These are phyloP conservation scores for Hanleya hanleyi DNA, from an alignment of 2,888 invertebrate species.

Conservation along the genomic window DNA sequence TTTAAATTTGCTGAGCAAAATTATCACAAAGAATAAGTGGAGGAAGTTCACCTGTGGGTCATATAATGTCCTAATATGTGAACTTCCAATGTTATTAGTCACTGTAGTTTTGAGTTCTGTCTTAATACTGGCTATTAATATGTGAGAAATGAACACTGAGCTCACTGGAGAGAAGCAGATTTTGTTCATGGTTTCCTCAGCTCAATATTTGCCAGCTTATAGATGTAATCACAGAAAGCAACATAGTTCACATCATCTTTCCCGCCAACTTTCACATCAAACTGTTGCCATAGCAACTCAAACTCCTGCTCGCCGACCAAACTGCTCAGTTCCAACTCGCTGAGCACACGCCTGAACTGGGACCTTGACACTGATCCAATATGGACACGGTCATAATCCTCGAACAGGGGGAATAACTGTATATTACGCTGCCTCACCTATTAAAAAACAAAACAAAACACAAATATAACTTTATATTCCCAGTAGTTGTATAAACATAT, in stretches of 20 bases:
- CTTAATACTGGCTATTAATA: no score
- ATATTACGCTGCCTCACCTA: slow-evolving; percentile 71
- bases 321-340: slow-evolving; percentile 68
- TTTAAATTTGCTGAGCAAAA: no score
- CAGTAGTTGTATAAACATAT: no score
- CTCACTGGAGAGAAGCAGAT: no score
- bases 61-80: no score
- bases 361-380: slow-evolving; percentile 70
- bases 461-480: no score
- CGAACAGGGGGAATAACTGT: slow-evolving; percentile 73
- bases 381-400: slow-evolving; percentile 72
- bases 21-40: neutral
- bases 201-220: slow-evolving; percentile 64
- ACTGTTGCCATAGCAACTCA: slow-evolving; percentile 67
- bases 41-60: neutral
- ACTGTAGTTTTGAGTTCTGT: no score
- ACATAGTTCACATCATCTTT: slow-evolving; percentile 69
- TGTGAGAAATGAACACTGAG: no score
- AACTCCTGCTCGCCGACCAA: slow-evolving; percentile 67
- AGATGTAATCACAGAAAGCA: slow-evolving; percentile 68
- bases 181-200: slow-evolving; percentile 60
- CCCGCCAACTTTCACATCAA: slow-evolving; percentile 67
- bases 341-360: slow-evolving; percentile 72
- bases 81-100: no score
- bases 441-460: slow-evolving; percentile 12